Base-by-base conservation (phyloP, 2,113 vertebrate species). In the Tetrao urogallus region DNA sequence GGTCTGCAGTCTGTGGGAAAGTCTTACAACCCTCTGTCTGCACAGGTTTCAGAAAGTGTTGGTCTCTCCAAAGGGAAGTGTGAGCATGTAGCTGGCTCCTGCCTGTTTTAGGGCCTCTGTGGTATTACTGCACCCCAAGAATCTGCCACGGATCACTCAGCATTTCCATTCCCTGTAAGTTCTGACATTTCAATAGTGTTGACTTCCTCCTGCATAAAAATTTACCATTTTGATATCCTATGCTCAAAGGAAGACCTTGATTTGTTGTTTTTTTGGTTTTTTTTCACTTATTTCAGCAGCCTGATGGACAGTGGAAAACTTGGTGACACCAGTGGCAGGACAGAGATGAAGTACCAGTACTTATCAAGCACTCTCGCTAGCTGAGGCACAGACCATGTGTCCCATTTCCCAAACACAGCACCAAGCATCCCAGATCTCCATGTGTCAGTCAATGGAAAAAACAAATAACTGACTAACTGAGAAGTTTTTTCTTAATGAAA, bases 401-500 rank as follows among this genome's bases (percentile, higher is more conserved):
- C 71, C 80, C 82, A 28, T 92, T 88, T 92, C 76, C 56, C 56
- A 75, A 73, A 93, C 70, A 90, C 0, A 77, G 27, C 56, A 67
- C 0, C 88, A 82, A 97, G 95, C 90, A 91, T 71, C 43, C 52
- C 58, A 30, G 56, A 91, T 30, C 22, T 64, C 65, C 43, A 28
- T 11, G n/a, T 25, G 66, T 52, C 43, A 73, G 81, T 81, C 86
- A 88, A 78, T 36, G 25, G 60, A 93, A 76, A 96, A 94, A 96
- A 94, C 69, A 94, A 77, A 78, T 40, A 94, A 90, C 70, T 91
- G 84, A 94, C 92, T 93, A 85, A 87, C 85, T 85, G 50, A 88
- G 82, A 96, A 95, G 38, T 90, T 88, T 94, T 94, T 34, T 91
- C 47, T 84, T 93, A 87, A 86, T 82, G 93, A 95, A 95, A 94